Base-by-base conservation (phyloP, 2,888 invertebrate genomes). In the Cheilosia impressa region DNA sequence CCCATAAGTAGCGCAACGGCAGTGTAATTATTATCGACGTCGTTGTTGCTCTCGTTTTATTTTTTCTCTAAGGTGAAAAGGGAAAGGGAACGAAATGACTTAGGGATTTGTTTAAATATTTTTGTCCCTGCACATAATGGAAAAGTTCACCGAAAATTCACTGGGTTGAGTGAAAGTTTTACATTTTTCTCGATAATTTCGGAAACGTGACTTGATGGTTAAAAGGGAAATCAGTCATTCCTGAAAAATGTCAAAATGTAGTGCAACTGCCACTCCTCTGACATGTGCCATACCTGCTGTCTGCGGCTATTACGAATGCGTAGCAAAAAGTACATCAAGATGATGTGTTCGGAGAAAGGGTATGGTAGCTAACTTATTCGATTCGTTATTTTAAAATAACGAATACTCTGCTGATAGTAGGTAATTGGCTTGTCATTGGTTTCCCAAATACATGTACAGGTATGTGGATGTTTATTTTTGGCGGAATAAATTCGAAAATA, bases 21-120 rank as follows among this genome's bases (percentile, higher is more conserved):
- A 52, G 22, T 50, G 17, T 69, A 47, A 75, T 73, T 73, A 75
- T 73, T 62, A 66, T 60, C n/a, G 22, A 24, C 63, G 47, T 22
- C n/a, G 41, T 22, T 4, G 38, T 19, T 41, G 52, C 17, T 19
- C n/a, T 10, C 10, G 41, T 15, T 17, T 47, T 4, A n/a, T n/a
- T 22, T 17, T 38, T 17, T 43, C 55, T 41, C 1, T 19, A 10
- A 19, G 34, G 17, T 38, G 50, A 50, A 58, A 47, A 57, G 57
- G 34, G 58, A 71, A 47, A 47, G 45, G 13, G 17, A 47, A 15
- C 22, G 10, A 34, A 31, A 13, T 63, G 47, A 22, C 4, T 34
- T 63, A 27, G 47, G 31, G 7, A 34, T 63, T 17, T 47, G 9
- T 50, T 19, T 47, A 45, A 31, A 45, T 13, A 24, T 47, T 5